Evolutionary conservation across 2,797 vertebrate species (phyloP).

Genomic region (Odontamblyopus rebecca): DNA sequence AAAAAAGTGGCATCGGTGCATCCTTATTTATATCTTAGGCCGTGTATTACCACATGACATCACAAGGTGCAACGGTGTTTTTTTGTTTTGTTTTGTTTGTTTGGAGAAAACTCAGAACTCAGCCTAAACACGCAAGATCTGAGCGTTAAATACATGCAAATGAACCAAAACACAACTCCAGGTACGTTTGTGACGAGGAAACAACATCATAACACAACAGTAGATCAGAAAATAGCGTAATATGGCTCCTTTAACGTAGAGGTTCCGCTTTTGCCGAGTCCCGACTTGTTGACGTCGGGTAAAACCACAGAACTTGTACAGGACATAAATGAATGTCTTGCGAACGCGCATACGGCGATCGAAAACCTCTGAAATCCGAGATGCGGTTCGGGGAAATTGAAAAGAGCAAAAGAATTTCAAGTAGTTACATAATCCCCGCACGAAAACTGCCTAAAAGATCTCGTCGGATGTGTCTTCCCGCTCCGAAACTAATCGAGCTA

Average conservation of each 20-base stretch:
- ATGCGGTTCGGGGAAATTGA: not conserved
- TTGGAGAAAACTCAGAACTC: too few species aligned
- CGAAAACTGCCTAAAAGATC: constrained; percentile 5
- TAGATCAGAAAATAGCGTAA: too few species aligned
- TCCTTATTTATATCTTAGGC: too few species aligned
- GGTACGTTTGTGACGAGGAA: too few species aligned
- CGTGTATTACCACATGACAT: too few species aligned
- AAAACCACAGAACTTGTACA: not conserved
- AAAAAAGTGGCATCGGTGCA: too few species aligned
- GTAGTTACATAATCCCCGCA: constrained; percentile 9
- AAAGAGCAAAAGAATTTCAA: constrained; percentile 3
- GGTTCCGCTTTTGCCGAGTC: not conserved
- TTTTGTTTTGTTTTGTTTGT: too few species aligned
- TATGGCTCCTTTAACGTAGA: not conserved
- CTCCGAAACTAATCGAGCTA: constrained; percentile 13
- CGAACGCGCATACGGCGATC: not conserved
- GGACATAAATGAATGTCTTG: not conserved
- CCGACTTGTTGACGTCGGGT: not conserved
- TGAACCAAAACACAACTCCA: too few species aligned
- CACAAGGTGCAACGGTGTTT: too few species aligned
- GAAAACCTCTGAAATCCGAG: not conserved
- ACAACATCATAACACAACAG: too few species aligned
- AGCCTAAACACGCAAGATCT: too few species aligned
- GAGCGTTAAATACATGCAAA: too few species aligned
- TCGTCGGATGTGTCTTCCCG: not conserved